Percentiles rank a stretch among this genome's conserved stretches.
Evolutionary conservation across 1,140 invertebrate genomes (phyloP).

Genomic region (Mya arenaria): DNA sequence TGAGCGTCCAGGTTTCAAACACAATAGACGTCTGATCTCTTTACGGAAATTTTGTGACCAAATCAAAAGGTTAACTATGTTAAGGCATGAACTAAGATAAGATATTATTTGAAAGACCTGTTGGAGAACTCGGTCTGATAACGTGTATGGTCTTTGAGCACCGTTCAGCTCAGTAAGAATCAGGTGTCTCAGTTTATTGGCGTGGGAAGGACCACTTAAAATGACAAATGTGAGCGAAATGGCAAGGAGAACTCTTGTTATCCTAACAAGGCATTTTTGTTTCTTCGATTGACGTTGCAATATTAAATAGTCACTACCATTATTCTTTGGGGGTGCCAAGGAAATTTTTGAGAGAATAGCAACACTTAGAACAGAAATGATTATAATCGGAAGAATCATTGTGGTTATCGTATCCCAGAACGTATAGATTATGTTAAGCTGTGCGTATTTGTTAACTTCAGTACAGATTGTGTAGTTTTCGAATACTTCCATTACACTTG

Average conservation of each 20-base stretch:
- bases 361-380: constrained; percentile 88
- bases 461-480: constrained; percentile 76
- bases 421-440: constrained; percentile 85
- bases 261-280: constrained; percentile 85
- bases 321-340: constrained; percentile 1
- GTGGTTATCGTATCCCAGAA: constrained; percentile 87
- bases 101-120: constrained; percentile 85
- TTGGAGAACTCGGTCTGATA: constrained; percentile 83
- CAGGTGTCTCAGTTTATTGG: constrained; percentile 75
- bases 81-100: constrained; percentile 92
- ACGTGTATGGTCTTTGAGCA: constrained; percentile 13
- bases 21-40: constrained; percentile 65
- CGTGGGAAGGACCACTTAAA: constrained; percentile 86
- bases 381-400: constrained; percentile 86
- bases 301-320: constrained; percentile 66
- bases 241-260: constrained; percentile 90
- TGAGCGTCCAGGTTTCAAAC: not conserved
- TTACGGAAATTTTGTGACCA: constrained; percentile 91
- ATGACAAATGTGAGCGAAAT: constrained; percentile 90
- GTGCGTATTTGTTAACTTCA: constrained; percentile 78
- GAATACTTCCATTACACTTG: constrained; percentile 74
- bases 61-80: constrained; percentile 92
- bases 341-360: constrained; percentile 86
- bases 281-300: constrained; percentile 74
- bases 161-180: constrained; percentile 19